Percentiles rank a stretch among this genome's conserved stretches.
These are phyloP conservation scores for Athripsodes cinereus DNA, from an alignment of 2,888 invertebrate species.

Conservation along the genomic window DNA sequence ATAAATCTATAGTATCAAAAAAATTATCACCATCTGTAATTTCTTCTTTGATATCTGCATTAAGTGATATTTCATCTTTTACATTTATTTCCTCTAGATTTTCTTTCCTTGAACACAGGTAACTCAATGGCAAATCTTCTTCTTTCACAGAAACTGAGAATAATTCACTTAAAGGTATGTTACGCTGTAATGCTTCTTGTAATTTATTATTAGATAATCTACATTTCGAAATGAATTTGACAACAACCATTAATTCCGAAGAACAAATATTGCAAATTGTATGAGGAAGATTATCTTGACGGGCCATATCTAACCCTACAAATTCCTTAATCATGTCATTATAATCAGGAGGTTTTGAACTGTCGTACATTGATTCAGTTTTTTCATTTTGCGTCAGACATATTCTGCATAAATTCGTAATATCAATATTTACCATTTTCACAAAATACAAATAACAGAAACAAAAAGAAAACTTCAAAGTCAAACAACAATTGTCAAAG, in stretches of 20 bases:
- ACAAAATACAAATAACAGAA: no score
- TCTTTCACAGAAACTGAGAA: conserved; percentile 1
- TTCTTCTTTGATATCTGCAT: background rate
- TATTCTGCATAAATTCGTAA: conserved; percentile 5
- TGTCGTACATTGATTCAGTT: conserved; percentile 8
- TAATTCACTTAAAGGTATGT: conserved; percentile 3
- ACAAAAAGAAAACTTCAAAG: no score
- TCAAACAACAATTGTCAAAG: no score
- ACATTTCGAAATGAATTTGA: conserved; percentile 9
- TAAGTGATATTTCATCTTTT: background rate
- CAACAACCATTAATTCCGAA: conserved; percentile 4
- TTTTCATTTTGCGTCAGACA: conserved; percentile 6
- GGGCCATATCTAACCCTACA: conserved; percentile 9
- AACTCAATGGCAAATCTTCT: background rate
- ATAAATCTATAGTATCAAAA: background rate
- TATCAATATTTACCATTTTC: background rate
- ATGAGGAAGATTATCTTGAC: conserved; percentile 7
- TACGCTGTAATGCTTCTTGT: conserved; percentile 6
- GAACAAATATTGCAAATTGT: conserved; percentile 10
- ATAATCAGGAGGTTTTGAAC: conserved; percentile 1
- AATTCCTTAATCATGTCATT: conserved; percentile 13
- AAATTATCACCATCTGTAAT: background rate
- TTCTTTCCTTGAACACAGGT: background rate
- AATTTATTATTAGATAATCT: conserved; percentile 8
- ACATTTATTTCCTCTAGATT: background rate